Conservation (phyloP, 2,113 vertebrate species). For the Physeter macrocephalus region DNA sequence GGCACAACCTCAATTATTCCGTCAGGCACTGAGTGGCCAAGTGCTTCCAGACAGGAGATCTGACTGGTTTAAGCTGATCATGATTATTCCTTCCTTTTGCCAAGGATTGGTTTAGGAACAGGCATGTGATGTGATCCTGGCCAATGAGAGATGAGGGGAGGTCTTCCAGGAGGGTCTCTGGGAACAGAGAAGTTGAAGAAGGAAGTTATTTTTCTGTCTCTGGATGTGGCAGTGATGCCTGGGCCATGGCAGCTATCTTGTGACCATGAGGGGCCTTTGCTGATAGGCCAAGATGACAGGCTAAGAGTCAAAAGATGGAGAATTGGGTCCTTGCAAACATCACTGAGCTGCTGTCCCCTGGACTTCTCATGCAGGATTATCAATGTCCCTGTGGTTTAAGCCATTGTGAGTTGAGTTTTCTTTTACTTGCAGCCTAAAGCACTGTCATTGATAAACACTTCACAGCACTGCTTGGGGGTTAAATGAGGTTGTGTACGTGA, state of each 20-base stretch:
- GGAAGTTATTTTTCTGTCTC: background rate
- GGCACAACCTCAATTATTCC: background rate
- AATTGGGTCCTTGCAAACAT: background rate
- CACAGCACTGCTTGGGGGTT: background rate
- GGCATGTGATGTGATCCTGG: background rate
- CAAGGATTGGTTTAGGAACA: background rate
- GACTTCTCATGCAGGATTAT: background rate
- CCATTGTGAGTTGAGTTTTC: background rate
- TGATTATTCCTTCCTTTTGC: background rate
- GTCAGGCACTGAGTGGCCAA: too few relatives aligned
- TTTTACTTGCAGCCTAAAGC: background rate
- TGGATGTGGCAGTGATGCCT: background rate
- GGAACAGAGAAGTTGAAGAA: background rate
- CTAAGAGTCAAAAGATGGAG: background rate
- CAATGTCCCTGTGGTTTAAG: background rate
- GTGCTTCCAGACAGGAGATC: too few relatives aligned
- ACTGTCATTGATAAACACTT: background rate
- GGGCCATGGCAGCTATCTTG: background rate
- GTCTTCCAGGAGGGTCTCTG: background rate
- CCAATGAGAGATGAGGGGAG: background rate
- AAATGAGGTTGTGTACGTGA: accelerated
- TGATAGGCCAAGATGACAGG: background rate
- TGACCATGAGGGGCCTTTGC: background rate
- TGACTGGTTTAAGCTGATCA: background rate
- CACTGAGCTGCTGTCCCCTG: background rate